Evolutionary conservation across 2,113 vertebrate genomes (phyloP).

Genomic region (Poecilia latipinna): DNA sequence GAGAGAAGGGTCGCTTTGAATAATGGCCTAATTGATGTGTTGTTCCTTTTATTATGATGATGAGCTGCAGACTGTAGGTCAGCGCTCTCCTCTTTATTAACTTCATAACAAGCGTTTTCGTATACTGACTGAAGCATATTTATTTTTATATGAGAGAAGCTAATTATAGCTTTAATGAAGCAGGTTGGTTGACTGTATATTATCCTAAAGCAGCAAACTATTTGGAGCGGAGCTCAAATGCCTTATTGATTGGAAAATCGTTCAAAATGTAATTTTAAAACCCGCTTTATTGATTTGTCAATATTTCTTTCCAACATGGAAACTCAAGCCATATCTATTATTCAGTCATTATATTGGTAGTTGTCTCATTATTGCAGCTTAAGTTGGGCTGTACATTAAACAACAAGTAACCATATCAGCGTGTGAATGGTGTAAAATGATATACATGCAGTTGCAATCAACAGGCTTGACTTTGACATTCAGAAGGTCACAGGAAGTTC

Average conservation of each 20-base stretch:
- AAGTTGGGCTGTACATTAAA: constrained; percentile 6
- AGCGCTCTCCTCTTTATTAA: constrained; percentile 34
- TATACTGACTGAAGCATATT: constrained; percentile 3
- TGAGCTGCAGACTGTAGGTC: constrained; percentile 29
- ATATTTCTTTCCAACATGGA: constrained; percentile 22
- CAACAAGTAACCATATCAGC: neutral
- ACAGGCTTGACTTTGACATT: constrained; percentile 13
- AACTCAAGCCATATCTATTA: neutral
- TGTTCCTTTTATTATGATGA: constrained; percentile 30
- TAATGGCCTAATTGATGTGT: constrained; percentile 36
- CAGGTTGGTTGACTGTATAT: neutral
- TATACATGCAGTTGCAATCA: constrained; percentile 24
- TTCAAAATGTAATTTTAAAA: neutral
- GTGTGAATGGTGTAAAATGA: constrained; percentile 39
- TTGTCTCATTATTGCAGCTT: neutral
- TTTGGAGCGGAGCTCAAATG: neutral
- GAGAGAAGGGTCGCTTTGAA: neutral
- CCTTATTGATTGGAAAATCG: neutral
- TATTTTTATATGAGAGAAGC: neutral
- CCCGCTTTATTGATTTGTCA: constrained; percentile 25
- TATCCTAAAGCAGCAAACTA: neutral
- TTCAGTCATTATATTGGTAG: neutral
- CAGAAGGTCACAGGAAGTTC: neutral
- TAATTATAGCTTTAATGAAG: constrained; percentile 16
- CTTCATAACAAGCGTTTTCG: constrained; percentile 15